These are phyloP conservation scores for Morone saxatilis DNA, from an alignment of 2,113 vertebrate genomes.

Conservation along the genomic window DNA sequence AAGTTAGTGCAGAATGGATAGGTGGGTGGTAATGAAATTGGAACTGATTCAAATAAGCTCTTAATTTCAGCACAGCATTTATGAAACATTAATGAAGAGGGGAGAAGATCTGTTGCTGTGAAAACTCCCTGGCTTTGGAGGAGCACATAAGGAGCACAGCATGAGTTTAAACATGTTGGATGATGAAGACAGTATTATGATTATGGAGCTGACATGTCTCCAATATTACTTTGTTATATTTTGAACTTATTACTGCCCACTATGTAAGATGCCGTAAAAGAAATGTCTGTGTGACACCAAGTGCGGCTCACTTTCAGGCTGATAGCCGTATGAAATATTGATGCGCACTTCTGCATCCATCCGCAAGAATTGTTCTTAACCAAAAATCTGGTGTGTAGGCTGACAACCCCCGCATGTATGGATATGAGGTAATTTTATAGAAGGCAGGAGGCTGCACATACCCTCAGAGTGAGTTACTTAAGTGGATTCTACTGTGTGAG, in stretches of 20 bases:
- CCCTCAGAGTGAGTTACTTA: constrained; percentile 25
- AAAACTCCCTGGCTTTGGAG: constrained; percentile 46
- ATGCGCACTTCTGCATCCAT: constrained; percentile 52
- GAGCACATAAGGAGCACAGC: constrained; percentile 41
- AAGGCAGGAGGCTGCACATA: constrained; percentile 24
- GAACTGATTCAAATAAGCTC: constrained; percentile 80
- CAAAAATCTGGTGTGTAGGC: constrained; percentile 56
- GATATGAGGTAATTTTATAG: constrained; percentile 44
- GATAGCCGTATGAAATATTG: constrained; percentile 66
- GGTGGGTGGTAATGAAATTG: constrained; percentile 81
- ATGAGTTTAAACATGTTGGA: constrained; percentile 36
- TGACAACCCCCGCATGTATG: constrained; percentile 47
- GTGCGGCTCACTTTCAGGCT: constrained; percentile 49
- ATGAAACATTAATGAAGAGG: constrained; percentile 84
- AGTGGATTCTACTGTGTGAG: constrained; percentile 49
- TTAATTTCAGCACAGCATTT: constrained; percentile 81
- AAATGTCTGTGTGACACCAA: constrained; percentile 31
- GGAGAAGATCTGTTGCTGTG: constrained; percentile 63
- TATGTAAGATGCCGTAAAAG: constrained; percentile 28
- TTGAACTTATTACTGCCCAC: constrained; percentile 26
- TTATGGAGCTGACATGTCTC: constrained; percentile 32
- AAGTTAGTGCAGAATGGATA: constrained; percentile 72
- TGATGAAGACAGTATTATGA: constrained; percentile 40
- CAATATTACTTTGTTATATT: constrained; percentile 38
- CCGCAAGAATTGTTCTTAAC: constrained; percentile 35